Conservation (phyloP, 2,113 vertebrate species). For the Bombycilla garrulus region DNA sequence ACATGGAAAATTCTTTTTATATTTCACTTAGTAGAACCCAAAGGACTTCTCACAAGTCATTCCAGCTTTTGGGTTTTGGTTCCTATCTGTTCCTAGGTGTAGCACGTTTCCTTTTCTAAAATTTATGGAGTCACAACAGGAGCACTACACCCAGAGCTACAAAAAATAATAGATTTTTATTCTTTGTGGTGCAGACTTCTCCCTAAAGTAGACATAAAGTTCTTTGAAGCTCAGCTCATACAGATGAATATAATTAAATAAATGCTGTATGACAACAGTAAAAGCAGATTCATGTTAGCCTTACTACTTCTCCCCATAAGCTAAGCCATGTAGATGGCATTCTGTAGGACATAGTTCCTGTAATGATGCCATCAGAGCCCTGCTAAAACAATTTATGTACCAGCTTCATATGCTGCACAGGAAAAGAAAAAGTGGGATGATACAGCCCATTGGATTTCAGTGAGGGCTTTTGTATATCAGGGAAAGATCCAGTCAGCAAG, state of each 20-base stretch:
- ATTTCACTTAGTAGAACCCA: background rate
- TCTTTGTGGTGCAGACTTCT: background rate
- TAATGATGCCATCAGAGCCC: background rate
- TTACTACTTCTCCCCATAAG: background rate
- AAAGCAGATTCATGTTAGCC: background rate
- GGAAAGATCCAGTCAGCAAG: background rate
- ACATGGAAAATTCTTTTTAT: background rate
- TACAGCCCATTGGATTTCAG: background rate
- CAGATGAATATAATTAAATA: background rate
- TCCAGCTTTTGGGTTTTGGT: rapidly evolving
- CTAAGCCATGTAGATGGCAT: background rate
- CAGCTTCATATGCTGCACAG: background rate
- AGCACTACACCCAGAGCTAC: background rate
- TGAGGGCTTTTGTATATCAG: background rate
- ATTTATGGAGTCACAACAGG: background rate
- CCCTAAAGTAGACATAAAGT: background rate
- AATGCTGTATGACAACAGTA: background rate
- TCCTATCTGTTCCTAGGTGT: background rate
- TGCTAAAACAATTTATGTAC: background rate
- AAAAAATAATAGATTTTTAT: background rate
- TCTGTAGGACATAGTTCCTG: background rate
- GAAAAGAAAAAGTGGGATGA: background rate
- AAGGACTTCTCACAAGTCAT: background rate
- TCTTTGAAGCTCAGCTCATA: background rate
- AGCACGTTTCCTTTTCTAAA: background rate